Base-by-base conservation (phyloP, 2,888 invertebrate species). In the Eupithecia dodoneata region DNA sequence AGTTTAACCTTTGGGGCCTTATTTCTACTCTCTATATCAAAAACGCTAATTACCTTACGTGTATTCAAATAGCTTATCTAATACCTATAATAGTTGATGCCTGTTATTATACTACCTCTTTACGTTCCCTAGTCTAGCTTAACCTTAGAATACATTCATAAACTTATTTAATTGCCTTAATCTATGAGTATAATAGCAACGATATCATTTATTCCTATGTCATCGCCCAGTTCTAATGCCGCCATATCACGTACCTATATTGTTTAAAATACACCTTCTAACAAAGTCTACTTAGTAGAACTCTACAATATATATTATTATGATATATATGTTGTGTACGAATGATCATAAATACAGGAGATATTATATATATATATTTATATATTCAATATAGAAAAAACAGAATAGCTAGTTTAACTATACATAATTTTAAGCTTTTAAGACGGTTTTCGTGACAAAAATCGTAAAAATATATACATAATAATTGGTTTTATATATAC, bases 201-300 rank as follows among this genome's bases (percentile, higher is more conserved):
- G 47, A 70, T 45, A 44, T n/a, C 18, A 42, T 66, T 42, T 82
- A 84, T 80, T 63, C 80, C 81, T 86, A 82, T 82, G 85, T 85
- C 88, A 87, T 88, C 87, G 85, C 87, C 87, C 66, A 85, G 82
- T 82, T 82, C 81, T 72, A 77, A 78, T 81, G 79, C 55, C 66
- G 47, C 41, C 44, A 41, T 47, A 41, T 49, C 41, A 7, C 18
- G 12, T 47, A 18, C 42, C 45, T 45, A 15, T 12, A 47, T 70
- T 30, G 13, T 71, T n/a, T 52, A 3, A 10, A 41, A 45, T 15
- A 30, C 3, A 47, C 59, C 47, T 69, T 66, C 45, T 10, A 41
- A 47, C 55, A 76, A 75, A 75, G 65, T 79, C 76, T 79, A 79
- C 76, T 82, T 83, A 73, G 75, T 77, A 80, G 84, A 85, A 85